Evolutionary conservation across 2,113 vertebrate genomes (phyloP), one percentile per base, ranked within the genome.

Genomic region (Vulpes ferrilata): DNA sequence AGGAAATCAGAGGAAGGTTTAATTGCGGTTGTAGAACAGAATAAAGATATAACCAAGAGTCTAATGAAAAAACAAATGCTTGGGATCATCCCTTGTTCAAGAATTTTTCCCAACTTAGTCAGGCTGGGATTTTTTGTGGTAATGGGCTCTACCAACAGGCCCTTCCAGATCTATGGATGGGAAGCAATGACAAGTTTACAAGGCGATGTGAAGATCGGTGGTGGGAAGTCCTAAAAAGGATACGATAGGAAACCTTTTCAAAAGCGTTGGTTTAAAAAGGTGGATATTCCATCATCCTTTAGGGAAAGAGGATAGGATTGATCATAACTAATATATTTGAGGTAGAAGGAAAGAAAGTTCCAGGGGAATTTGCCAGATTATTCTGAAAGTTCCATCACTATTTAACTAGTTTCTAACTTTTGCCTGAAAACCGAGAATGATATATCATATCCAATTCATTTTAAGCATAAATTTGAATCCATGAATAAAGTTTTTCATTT

Each of bases 401-500:
- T 96, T 97, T 94, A 93, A 91, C 79, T 76, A 92, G 89, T 92
- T 97, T 97, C 92, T 95, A 96, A 95, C 79, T 94, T 94, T 95
- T 97, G 96, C 91, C 92, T 96, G 71, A 93, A 97, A 97, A 93
- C 23, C 3, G n/a, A 92, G 90, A 84, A 96, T 92, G 80, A 96
- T 93, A 79, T 81, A 96, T 96, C 89, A 83, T 84, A 97, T 97
- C 88, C 95, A 97, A 96, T 95, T 97, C 93, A 95, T 93, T 93
- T 96, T 92, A 69, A 96, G 96, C 97, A 96, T 97, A 97, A 92
- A 98, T 98, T 97, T 98, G 93, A 97, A 98, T 97, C 94, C 89
- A 98, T 98, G 97, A 97, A 97, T 97, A 97, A 95, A 93, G 86
- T 97, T 97, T 92, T 97, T 98, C 91, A 97, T 96, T 98, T 98